Conservation (phyloP, 2,797 vertebrate species). For the Rhinogobio ventralis region DNA sequence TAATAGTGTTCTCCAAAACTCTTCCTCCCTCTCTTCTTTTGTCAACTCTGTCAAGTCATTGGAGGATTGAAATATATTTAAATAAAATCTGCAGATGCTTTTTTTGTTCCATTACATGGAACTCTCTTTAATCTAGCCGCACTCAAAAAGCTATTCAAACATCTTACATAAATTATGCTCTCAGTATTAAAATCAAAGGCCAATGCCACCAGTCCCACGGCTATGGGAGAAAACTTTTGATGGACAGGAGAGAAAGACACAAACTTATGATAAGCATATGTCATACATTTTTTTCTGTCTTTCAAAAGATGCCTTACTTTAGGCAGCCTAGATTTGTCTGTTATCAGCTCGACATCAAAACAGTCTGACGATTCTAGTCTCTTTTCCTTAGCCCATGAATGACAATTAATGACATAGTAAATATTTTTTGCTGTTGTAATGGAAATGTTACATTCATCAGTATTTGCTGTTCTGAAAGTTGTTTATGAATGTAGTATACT, state of each 20-base stretch:
- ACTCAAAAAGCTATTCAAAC: constrained; percentile 81
- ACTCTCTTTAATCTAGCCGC: constrained; percentile 82
- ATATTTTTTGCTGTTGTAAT: neutral
- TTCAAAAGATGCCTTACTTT: constrained; percentile 10
- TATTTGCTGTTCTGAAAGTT: neutral
- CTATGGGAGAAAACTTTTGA: constrained; percentile 75
- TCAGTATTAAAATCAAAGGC: constrained; percentile 84
- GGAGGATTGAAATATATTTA: constrained; percentile 63
- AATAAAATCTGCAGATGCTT: constrained; percentile 72
- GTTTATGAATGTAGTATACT: too few relatives aligned
- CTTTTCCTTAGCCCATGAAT: neutral
- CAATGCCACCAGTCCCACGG: constrained; percentile 67
- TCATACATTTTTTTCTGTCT: constrained; percentile 34
- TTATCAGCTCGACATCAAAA: neutral
- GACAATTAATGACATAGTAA: neutral
- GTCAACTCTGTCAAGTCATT: constrained; percentile 70
- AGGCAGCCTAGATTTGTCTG: neutral
- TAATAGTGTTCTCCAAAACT: constrained; percentile 18
- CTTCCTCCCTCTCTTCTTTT: constrained; percentile 45
- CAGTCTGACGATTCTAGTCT: neutral
- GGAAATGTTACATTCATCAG: neutral
- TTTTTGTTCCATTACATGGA: constrained; percentile 73
- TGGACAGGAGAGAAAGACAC: constrained; percentile 63
- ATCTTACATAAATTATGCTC: constrained; percentile 86
- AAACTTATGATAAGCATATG: constrained; percentile 43